phyloP scores from a whole-genome alignment of 2,113 vertebrate species.

The Myotis lucifugus region DNA sequence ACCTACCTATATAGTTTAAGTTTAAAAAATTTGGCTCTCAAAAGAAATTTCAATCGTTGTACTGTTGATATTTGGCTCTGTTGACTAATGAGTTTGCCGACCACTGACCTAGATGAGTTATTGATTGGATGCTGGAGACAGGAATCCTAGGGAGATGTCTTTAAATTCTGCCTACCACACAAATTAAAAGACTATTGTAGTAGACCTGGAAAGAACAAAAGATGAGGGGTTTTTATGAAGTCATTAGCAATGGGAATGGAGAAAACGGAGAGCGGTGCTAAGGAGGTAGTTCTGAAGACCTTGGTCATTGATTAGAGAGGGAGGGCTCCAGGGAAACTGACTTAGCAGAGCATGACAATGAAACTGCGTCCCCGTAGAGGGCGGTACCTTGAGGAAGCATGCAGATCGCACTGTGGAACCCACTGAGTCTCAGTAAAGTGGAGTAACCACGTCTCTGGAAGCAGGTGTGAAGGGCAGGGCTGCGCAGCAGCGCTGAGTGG shows the following conservation, averaged over 20 bases:
- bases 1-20: too few species aligned
- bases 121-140: not conserved
- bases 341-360: not conserved
- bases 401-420: too few species aligned
- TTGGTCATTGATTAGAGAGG: not conserved
- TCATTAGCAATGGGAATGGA: not conserved
- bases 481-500: too few species aligned
- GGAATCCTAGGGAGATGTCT: not conserved
- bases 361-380: not conserved
- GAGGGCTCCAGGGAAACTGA: not conserved
- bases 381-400: too few species aligned
- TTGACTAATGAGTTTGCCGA: too few species aligned
- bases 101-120: not conserved
- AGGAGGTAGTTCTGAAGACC: not conserved
- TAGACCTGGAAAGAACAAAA: not conserved
- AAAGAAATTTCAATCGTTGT: too few species aligned
- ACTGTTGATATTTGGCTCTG: too few species aligned
- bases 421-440: too few species aligned
- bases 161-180: not conserved
- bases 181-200: constrained; percentile 7
- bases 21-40: too few species aligned
- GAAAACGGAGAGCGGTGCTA: not conserved
- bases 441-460: too few species aligned
- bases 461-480: too few species aligned
- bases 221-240: not conserved